Conservation (phyloP, 30 jellyfish, hydroid and myxozoan genomes). For the Hydractinia echinata region DNA sequence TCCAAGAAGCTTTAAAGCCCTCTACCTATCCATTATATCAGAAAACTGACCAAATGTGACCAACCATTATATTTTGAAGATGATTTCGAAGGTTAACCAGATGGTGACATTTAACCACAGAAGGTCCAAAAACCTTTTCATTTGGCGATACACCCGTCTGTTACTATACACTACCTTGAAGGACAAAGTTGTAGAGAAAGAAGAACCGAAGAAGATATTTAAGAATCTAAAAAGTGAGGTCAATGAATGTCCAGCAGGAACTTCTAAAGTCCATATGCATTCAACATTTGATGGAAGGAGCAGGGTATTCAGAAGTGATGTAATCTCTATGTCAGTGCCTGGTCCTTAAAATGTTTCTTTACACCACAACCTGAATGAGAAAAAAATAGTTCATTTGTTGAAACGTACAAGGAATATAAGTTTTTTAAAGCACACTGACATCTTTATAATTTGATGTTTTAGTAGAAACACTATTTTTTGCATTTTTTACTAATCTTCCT, state of each 20-base stretch:
- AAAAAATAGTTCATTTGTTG: too few relatives aligned
- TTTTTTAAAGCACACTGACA: too few relatives aligned
- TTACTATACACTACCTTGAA: not conserved
- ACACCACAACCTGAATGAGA: not conserved
- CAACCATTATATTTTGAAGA: not conserved
- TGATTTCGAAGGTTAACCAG: not conserved
- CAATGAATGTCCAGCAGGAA: conserved; percentile 14
- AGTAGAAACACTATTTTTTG: too few relatives aligned
- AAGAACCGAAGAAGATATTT: not conserved
- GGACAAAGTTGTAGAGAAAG: not conserved
- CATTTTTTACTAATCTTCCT: too few relatives aligned
- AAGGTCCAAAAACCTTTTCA: not conserved
- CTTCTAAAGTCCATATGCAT: conserved; percentile 7
- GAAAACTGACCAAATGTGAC: not conserved
- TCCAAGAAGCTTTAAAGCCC: conserved; percentile 11
- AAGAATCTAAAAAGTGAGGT: not conserved
- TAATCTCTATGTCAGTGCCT: not conserved
- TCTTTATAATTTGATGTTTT: too few relatives aligned
- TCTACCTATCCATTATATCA: not conserved
- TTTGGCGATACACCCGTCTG: not conserved
- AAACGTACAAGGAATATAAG: too few relatives aligned
- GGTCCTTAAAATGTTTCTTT: not conserved
- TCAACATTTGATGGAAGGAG: not conserved
- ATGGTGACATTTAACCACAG: not conserved
- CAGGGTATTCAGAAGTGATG: not conserved